Evolutionary conservation across 2,797 vertebrate species (phyloP).

Genomic region (Lophius americanus): DNA sequence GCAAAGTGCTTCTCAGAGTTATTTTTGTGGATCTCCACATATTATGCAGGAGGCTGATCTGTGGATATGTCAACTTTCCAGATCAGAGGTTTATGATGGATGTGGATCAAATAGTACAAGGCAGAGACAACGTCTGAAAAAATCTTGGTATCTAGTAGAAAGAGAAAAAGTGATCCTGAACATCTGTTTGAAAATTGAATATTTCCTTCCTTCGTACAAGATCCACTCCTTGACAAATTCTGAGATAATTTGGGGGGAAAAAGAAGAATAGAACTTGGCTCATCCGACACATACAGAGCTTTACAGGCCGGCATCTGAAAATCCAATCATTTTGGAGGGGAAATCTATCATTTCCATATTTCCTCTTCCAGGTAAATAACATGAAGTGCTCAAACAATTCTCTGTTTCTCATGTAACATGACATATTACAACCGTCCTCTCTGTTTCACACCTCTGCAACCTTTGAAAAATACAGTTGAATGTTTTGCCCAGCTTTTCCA

Average conservation of each 20-base stretch:
- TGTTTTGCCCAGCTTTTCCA: not conserved
- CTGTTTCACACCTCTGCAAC: not conserved
- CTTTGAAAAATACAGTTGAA: not conserved
- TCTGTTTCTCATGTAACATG: not conserved
- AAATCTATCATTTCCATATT: not conserved
- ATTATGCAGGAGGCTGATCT: no score
- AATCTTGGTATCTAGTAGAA: no score
- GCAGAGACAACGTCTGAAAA: no score
- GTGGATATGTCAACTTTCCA: no score
- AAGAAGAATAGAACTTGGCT: no score
- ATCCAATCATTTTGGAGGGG: not conserved
- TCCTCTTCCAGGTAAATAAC: not conserved
- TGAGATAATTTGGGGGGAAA: not conserved
- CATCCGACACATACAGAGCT: slow-evolving; percentile 8
- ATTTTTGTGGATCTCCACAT: no score
- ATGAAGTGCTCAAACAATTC: not conserved
- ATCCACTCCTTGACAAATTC: not conserved
- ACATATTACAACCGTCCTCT: not conserved
- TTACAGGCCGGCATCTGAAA: not conserved
- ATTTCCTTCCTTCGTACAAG: not conserved
- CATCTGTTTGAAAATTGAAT: not conserved
- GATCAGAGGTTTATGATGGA: no score
- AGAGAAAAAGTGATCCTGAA: no score
- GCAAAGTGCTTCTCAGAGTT: no score
- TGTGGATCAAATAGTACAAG: no score